These are phyloP conservation scores for Pemphigus obesinymphae DNA, from an alignment of 1,140 invertebrate species.

Conservation along the genomic window DNA sequence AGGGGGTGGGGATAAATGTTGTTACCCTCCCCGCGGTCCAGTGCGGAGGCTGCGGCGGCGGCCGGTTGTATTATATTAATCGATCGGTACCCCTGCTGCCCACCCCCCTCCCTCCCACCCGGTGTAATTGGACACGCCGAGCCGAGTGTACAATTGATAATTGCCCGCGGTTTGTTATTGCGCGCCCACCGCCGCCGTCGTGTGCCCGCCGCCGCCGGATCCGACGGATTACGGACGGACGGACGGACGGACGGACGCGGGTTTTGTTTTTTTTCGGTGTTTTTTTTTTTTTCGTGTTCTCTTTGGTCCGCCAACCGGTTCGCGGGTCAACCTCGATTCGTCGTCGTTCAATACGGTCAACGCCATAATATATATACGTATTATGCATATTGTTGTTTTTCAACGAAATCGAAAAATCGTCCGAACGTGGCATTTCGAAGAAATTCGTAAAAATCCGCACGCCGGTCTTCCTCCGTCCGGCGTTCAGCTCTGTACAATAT, in stretches of 20 bases:
- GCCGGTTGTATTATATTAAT: background rate
- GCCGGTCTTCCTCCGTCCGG: background rate
- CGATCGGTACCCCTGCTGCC: background rate
- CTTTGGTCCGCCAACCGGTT: background rate
- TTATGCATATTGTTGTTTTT: background rate
- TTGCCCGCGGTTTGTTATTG: background rate
- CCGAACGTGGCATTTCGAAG: background rate
- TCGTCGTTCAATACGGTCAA: background rate
- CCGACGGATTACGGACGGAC: too few species aligned
- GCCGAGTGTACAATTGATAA: slow-evolving; percentile 16
- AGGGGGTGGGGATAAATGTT: too few species aligned
- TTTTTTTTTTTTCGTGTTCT: background rate
- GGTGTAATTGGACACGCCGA: slow-evolving; percentile 14
- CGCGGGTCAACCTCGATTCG: background rate
- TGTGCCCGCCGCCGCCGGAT: too few species aligned
- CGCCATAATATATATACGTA: too few species aligned
- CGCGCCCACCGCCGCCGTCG: background rate
- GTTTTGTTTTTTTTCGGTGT: too few species aligned
- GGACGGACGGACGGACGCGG: too few species aligned
- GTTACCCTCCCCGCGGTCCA: background rate
- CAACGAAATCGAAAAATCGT: background rate
- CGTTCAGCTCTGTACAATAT: too few species aligned
- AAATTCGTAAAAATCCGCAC: background rate
- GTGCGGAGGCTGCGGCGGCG: background rate
- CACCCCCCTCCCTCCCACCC: too few species aligned